A percentile compares a stretch with the other conserved stretches of the same genome.
Conservation (phyloP, 2,888 invertebrate genomes). For the Omphaloscelis lunosa region DNA sequence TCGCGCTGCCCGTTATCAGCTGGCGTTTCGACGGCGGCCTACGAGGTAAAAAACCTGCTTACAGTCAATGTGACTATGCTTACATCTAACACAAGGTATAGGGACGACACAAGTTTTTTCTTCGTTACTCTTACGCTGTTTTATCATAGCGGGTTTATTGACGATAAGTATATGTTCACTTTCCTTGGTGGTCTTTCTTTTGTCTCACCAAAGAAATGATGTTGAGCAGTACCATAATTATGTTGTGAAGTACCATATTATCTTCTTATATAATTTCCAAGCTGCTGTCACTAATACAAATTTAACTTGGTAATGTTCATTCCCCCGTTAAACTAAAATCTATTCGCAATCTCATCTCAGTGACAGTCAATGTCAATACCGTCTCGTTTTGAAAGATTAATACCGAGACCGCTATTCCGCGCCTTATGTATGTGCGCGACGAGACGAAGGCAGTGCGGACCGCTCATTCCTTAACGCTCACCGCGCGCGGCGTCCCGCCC, state of each 20-base stretch:
- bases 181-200: not conserved
- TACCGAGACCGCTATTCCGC: no score
- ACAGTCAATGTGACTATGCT: constrained; percentile 64
- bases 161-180: not conserved
- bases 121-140: not conserved
- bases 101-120: constrained; percentile 16
- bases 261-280: not conserved
- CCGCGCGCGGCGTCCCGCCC: no score
- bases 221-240: not conserved
- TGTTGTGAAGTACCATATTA: no score
- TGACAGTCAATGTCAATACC: no score
- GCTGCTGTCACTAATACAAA: not conserved
- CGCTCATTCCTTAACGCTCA: no score
- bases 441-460: no score
- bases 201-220: not conserved
- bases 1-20: constrained; percentile 85
- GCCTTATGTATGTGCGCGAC: no score
- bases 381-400: no score
- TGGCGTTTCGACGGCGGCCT: constrained; percentile 84
- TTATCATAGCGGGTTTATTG: not conserved
- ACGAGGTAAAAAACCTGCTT: constrained; percentile 71
- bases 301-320: no score
- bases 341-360: no score
- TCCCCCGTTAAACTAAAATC: no score
- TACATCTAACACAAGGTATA: constrained; percentile 22